phyloP scores from a whole-genome alignment of 2,113 vertebrate genomes.

The Silurus glanis region DNA sequence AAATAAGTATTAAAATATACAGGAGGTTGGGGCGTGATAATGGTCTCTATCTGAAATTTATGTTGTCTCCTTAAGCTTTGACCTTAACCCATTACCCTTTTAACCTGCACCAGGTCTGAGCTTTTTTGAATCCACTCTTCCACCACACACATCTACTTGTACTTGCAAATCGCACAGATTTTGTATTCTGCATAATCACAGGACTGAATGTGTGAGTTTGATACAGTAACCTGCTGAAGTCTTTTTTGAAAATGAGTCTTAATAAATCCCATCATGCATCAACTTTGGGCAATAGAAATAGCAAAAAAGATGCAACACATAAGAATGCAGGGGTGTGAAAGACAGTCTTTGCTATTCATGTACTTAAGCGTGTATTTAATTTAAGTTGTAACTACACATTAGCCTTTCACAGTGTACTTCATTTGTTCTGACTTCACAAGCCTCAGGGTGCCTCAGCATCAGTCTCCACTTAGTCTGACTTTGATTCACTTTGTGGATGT shows the following conservation, averaged over 20 bases:
- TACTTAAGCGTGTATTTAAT: background rate
- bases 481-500: background rate
- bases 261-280: constrained; percentile 46
- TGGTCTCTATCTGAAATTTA: constrained; percentile 16
- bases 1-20: background rate
- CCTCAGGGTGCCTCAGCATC: background rate
- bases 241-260: constrained; percentile 45
- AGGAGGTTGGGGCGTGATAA: background rate
- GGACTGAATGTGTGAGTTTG: constrained; percentile 45
- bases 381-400: background rate
- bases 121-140: constrained; percentile 34
- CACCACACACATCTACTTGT: constrained; percentile 53
- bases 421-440: background rate
- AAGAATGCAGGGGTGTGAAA: background rate
- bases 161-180: constrained; percentile 57
- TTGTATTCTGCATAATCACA: constrained; percentile 47
- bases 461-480: background rate
- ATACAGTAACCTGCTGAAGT: constrained; percentile 43
- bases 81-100: constrained; percentile 55
- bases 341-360: background rate
- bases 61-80: constrained; percentile 45
- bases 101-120: constrained; percentile 26
- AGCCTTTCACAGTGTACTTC: background rate
- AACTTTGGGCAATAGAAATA: background rate
- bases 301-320: background rate